These are phyloP conservation scores for Gymnoscopelus braueri DNA, from an alignment of 2,797 vertebrate genomes.

Conservation along the genomic window DNA sequence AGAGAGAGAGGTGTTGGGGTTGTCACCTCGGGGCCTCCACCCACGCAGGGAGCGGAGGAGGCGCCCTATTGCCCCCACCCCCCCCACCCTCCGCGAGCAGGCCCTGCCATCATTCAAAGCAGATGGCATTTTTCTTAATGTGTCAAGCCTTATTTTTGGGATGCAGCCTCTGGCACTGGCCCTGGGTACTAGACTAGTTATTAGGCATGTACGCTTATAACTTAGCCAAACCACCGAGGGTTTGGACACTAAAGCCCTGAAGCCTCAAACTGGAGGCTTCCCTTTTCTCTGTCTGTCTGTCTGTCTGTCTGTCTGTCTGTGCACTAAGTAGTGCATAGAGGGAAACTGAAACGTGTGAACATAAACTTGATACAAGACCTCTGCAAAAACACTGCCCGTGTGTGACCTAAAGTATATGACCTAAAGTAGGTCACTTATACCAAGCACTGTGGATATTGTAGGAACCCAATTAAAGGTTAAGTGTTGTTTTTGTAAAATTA, in stretches of 20 bases:
- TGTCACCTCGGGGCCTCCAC: constrained; percentile 76
- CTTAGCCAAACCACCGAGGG: constrained; percentile 75
- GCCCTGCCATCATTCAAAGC: constrained; percentile 76
- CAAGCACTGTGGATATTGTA: background rate
- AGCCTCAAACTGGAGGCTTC: constrained; percentile 68
- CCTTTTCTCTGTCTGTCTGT: constrained; percentile 4
- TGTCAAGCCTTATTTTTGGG: constrained; percentile 79
- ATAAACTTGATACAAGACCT: constrained; percentile 30
- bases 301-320: constrained; percentile 46
- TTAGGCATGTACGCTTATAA: constrained; percentile 76
- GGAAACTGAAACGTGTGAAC: constrained; percentile 41
- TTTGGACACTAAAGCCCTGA: constrained; percentile 71
- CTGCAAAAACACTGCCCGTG: constrained; percentile 24
- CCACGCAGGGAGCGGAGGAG: constrained; percentile 57
- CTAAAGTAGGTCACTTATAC: background rate
- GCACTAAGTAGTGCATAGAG: constrained; percentile 26
- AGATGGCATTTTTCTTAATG: constrained; percentile 78
- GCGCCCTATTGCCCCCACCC: constrained; percentile 21
- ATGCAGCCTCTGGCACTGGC: constrained; percentile 75
- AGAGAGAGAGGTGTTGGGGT: constrained; percentile 76
- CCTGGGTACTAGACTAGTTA: constrained; percentile 70
- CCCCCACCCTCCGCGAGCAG: constrained; percentile 41
- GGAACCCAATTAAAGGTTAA: too few species aligned
- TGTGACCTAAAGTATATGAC: background rate
- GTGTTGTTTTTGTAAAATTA: too few species aligned